phyloP scores from a whole-genome alignment of 37 sponge, comb jelly and placozoan genomes.

The Aplysina aerophoba region DNA sequence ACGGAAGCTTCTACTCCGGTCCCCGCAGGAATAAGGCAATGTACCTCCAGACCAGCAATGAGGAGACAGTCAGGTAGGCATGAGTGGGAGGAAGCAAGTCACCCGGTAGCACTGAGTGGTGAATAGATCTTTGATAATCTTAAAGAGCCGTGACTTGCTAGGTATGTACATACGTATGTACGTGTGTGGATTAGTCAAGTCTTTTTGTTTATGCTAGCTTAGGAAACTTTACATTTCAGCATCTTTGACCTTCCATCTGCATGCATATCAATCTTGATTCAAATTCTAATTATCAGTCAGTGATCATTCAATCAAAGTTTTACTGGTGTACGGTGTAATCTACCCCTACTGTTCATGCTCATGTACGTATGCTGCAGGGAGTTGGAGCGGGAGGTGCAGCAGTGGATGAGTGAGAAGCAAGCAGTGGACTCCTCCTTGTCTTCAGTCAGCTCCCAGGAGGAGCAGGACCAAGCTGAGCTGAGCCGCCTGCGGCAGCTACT shows the following conservation, averaged over 20 bases:
- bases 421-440: neutral
- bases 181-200: neutral
- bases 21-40: neutral
- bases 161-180: constrained; percentile 2
- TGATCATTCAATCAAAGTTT: too few relatives aligned
- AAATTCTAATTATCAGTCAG: too few relatives aligned
- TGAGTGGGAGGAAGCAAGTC: neutral
- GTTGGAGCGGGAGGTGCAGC: neutral
- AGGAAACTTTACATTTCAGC: too few relatives aligned
- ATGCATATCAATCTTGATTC: too few relatives aligned
- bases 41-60: constrained; percentile 14
- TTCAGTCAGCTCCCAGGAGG: neutral
- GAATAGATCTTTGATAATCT: too few relatives aligned
- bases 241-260: too few relatives aligned
- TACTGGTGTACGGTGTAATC: too few relatives aligned
- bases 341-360: too few relatives aligned
- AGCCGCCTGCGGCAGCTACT: neutral
- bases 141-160: too few relatives aligned
- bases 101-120: too few relatives aligned
- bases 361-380: constrained; percentile 12
- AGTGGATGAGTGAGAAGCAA: neutral
- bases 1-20: constrained; percentile 34
- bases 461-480: constrained; percentile 14
- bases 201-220: too few relatives aligned
- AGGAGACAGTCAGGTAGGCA: constrained; percentile 1